Evolutionary conservation across 2,888 invertebrate species (phyloP), one percentile per base, ranked within the genome.

Genomic region (Tenthredo mesomela): DNA sequence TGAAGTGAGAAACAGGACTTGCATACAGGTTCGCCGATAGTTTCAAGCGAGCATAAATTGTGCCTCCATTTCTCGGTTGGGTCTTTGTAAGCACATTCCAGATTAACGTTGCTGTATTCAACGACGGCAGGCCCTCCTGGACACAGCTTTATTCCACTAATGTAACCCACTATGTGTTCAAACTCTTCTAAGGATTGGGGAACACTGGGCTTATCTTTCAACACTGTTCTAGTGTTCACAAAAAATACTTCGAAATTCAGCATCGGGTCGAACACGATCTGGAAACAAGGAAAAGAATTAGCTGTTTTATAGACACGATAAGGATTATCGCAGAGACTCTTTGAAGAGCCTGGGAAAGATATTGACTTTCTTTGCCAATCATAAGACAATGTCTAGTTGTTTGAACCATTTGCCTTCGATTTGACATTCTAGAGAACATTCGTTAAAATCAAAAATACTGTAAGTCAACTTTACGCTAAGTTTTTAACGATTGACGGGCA

Each of bases 31-130:
- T 85, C 87, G 21, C 70, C 80, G 43, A 58, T 86, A 18, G 89
- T 87, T 85, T 88, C 88, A 9, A 89, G 85, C 21, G 85, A 87
- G 77, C 89, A 89, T 43, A 89, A 86, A 88, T 89, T 89, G 83
- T 89, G 89, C 33, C 89, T 82, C 89, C 89, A 89, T 82, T 87
- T 88, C 70, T 87, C 86, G 10, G 86, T 87, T 0, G 87, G 86
- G 85, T 89, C 89, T 82, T 87, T 89, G 73, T 89, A 89, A 73
- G 89, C 89, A 80, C 89, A 89, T 82, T 89, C 89, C 18, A 86
- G 86, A 84, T 87, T 88, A 6, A 88, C 84, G 47, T 87, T 87
- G 61, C 85, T 86, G 65, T 88, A 89, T 71, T 85, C 82, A 33
- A 84, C 86, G n/a, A 89, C 67, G 6, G 87, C 85, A 1, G 89